phyloP scores from a whole-genome alignment of 2,888 invertebrate genomes.

The Drosophila emarginata region DNA sequence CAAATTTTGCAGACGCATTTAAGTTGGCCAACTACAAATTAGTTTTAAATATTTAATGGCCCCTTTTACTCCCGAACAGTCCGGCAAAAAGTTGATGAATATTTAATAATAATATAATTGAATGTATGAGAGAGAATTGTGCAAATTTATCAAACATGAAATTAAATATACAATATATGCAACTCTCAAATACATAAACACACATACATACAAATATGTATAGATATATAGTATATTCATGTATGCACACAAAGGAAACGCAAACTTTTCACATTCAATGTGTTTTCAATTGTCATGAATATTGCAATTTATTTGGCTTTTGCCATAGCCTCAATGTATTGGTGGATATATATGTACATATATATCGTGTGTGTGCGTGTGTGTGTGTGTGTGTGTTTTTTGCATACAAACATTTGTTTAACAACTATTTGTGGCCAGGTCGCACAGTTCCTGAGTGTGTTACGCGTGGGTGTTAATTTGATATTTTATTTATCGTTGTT shows the following conservation, averaged over 20 bases:
- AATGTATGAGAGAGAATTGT: constrained; percentile 27
- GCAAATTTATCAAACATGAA: constrained; percentile 14
- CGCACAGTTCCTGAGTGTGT: constrained; percentile 23
- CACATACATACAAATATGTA: constrained; percentile 13
- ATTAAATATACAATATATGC: constrained; percentile 48
- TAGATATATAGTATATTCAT: constrained; percentile 29
- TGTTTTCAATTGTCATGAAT: constrained; percentile 67
- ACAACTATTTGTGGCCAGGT: constrained; percentile 68
- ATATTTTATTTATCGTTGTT: constrained; percentile 73
- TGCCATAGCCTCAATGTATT: constrained; percentile 41
- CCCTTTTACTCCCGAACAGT: constrained; percentile 41
- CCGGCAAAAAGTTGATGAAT: constrained; percentile 41
- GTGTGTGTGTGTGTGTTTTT: constrained; percentile 45
- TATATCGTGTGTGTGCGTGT: no score
- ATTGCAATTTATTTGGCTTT: constrained; percentile 73
- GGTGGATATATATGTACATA: neutral
- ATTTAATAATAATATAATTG: constrained; percentile 50
- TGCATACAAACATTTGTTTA: constrained; percentile 66
- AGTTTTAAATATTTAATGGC: constrained; percentile 56
- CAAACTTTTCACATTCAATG: constrained; percentile 46
- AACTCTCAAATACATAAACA: constrained; percentile 10
- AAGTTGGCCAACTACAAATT: constrained; percentile 22
- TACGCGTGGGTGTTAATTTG: constrained; percentile 67
- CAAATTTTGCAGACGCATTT: constrained; percentile 3
- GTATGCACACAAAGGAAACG: constrained; percentile 61